Evolutionary conservation across 2,888 invertebrate species (phyloP).

Genomic region (Xestia xanthographa): DNA sequence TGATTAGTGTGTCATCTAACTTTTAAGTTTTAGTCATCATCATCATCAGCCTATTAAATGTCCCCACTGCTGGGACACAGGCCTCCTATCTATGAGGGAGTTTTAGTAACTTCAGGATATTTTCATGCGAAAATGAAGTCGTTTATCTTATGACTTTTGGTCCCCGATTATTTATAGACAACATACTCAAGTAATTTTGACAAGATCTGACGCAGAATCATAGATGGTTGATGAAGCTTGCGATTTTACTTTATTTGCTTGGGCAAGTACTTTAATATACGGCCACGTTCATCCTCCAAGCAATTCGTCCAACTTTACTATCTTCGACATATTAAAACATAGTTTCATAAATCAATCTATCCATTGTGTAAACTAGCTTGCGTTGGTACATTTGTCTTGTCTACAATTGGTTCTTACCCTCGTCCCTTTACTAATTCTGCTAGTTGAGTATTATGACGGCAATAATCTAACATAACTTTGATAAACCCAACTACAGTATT

Average conservation of each 20-base stretch:
- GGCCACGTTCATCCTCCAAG: background rate
- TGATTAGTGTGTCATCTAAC: too few species aligned
- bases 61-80: too few species aligned
- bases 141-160: background rate
- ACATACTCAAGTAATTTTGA: background rate
- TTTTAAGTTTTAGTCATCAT: too few species aligned
- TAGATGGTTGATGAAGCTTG: background rate
- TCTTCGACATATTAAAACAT: too few species aligned
- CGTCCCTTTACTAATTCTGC: slow-evolving; percentile 61
- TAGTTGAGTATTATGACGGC: slow-evolving; percentile 80
- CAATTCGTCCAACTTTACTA: background rate
- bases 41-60: too few species aligned
- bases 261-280: background rate
- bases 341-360: background rate
- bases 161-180: background rate
- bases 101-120: background rate
- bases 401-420: slow-evolving; percentile 41
- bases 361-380: background rate
- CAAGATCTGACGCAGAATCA: background rate
- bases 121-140: background rate
- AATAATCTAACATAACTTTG: slow-evolving; percentile 62
- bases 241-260: background rate
- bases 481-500: slow-evolving; percentile 63
- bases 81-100: too few species aligned
- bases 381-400: background rate